These are phyloP conservation scores for Ophiodon elongatus DNA, from an alignment of 2,113 vertebrate genomes.

Conservation along the genomic window DNA sequence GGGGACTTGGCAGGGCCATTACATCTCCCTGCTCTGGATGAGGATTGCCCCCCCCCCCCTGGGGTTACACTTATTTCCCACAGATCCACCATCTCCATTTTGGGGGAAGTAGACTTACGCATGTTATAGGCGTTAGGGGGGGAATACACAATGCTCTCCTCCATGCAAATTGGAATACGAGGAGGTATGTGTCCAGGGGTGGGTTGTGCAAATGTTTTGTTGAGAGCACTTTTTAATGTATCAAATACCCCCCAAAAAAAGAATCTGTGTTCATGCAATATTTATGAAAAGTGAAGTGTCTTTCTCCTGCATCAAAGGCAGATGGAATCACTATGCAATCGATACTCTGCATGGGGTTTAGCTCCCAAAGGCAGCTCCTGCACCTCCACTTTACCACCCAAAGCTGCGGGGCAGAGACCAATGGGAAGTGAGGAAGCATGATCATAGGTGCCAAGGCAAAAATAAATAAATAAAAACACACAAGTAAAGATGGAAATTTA, in stretches of 20 bases:
- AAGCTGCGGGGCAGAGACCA: neutral
- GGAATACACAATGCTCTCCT: neutral
- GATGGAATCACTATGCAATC: neutral
- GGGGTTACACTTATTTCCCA: slow-evolving; percentile 19
- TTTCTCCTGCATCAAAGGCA: slow-evolving; percentile 2
- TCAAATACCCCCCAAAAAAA: neutral
- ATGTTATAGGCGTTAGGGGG: neutral
- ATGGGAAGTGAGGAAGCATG: neutral
- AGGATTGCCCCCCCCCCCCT: neutral
- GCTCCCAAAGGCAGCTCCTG: neutral
- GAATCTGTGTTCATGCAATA: neutral
- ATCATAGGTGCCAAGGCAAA: slow-evolving; percentile 30
- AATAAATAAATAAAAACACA: slow-evolving; percentile 8
- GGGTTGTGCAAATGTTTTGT: neutral
- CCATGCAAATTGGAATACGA: neutral
- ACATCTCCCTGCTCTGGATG: slow-evolving; percentile 15
- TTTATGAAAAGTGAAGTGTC: neutral
- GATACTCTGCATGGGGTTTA: neutral
- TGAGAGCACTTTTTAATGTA: neutral
- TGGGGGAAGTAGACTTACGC: neutral
- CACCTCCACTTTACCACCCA: neutral
- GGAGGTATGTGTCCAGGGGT: neutral
- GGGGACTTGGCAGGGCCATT: slow-evolving; percentile 17
- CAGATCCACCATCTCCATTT: slow-evolving; percentile 1
- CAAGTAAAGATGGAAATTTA: slow-evolving; percentile 42